phyloP scores from a whole-genome alignment of 1,140 invertebrate genomes.

The Cepaea nemoralis region DNA sequence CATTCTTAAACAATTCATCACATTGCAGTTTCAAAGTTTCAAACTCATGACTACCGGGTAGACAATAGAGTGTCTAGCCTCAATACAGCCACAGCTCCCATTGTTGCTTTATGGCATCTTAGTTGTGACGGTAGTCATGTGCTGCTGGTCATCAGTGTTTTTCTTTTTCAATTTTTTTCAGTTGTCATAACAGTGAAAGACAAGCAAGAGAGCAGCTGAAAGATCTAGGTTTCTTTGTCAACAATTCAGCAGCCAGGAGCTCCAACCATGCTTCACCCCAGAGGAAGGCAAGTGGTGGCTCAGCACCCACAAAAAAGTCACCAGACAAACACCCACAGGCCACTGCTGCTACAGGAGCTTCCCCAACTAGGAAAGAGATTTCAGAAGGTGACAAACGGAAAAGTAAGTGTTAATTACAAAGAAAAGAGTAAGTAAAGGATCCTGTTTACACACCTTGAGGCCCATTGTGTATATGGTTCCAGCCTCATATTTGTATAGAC shows the following conservation, averaged over 20 bases:
- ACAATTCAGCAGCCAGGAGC: neutral
- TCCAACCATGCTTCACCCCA: slow-evolving; percentile 9
- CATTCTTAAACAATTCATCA: too few relatives aligned
- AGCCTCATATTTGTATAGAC: too few relatives aligned
- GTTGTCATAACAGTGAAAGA: slow-evolving; percentile 26
- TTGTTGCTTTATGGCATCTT: too few relatives aligned
- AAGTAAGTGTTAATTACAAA: slow-evolving; percentile 8
- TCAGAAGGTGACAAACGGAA: slow-evolving; percentile 22
- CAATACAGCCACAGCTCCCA: too few relatives aligned
- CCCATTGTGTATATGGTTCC: too few relatives aligned
- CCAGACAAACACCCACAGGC: neutral
- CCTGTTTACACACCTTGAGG: too few relatives aligned
- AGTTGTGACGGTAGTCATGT: too few relatives aligned
- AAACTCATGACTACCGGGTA: too few relatives aligned
- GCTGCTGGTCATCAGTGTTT: too few relatives aligned
- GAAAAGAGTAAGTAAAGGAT: too few relatives aligned
- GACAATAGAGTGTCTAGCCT: too few relatives aligned
- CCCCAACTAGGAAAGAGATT: neutral
- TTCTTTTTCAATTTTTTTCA: neutral
- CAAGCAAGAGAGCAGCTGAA: slow-evolving; percentile 30
- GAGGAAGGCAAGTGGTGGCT: neutral
- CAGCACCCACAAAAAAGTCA: neutral
- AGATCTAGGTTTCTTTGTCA: slow-evolving; percentile 4
- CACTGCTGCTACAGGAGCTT: neutral
- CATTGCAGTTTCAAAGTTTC: too few relatives aligned